phyloP scores from a whole-genome alignment of 2,888 invertebrate species.

The Pasiphila rectangulata region DNA sequence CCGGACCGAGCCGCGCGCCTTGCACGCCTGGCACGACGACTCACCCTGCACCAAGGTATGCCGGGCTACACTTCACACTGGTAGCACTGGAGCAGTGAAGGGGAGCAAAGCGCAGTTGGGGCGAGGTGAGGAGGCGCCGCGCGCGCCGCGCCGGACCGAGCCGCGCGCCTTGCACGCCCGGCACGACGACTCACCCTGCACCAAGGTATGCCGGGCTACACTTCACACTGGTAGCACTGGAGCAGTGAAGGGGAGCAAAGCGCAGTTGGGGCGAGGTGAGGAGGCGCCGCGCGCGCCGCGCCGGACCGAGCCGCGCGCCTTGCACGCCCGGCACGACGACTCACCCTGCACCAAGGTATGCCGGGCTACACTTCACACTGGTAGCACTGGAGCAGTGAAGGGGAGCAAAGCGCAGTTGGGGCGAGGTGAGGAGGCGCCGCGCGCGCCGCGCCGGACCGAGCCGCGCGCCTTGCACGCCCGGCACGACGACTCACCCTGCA shows the following conservation, averaged over 20 bases:
- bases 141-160: too few species aligned
- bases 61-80: too few species aligned
- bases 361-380: conserved; percentile 41
- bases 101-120: too few species aligned
- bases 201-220: conserved; percentile 47
- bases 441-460: conserved; percentile 34
- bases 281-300: conserved; percentile 36
- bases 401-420: conserved; percentile 58
- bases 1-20: too few species aligned
- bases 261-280: conserved; percentile 55
- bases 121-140: too few species aligned
- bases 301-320: conserved; percentile 43
- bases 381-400: conserved; percentile 55
- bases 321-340: conserved; percentile 42
- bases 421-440: conserved; percentile 46
- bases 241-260: conserved; percentile 55
- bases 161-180: conserved; percentile 51
- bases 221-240: conserved; percentile 57
- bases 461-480: conserved; percentile 51
- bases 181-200: conserved; percentile 43
- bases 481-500: conserved; percentile 43
- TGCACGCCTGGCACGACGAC: too few species aligned
- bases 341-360: conserved; percentile 58
- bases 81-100: too few species aligned
- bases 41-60: too few species aligned